phyloP scores from a whole-genome alignment of 2,113 vertebrate species.

The Odobenus rosmarus region DNA sequence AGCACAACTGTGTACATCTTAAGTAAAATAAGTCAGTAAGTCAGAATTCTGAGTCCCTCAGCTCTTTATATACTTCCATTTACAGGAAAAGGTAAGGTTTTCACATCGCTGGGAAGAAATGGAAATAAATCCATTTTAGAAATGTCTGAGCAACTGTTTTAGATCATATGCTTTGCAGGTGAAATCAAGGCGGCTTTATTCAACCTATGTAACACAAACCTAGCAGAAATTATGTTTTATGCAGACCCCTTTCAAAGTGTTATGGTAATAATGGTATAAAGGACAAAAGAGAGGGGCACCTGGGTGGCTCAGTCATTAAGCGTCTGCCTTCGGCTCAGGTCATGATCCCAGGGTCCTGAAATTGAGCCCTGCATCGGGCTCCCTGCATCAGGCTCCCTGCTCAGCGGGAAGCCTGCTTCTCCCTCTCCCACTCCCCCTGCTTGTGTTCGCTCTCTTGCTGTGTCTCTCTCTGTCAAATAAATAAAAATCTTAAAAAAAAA shows the following conservation, averaged over 20 bases:
- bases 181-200: slow-evolving; percentile 1
- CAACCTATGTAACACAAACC: neutral
- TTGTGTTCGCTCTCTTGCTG: too few relatives aligned
- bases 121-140: slow-evolving; percentile 32
- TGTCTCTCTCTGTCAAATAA: too few relatives aligned
- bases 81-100: slow-evolving; percentile 50
- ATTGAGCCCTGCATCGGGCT: too few relatives aligned
- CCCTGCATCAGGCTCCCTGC: too few relatives aligned
- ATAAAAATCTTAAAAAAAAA: too few relatives aligned
- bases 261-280: neutral
- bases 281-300: neutral
- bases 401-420: too few relatives aligned
- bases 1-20: neutral
- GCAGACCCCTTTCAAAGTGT: neutral
- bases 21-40: slow-evolving; percentile 32
- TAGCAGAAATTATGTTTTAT: neutral
- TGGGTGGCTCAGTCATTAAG: too few relatives aligned
- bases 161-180: slow-evolving; percentile 29
- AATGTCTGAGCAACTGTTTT: slow-evolving; percentile 28
- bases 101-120: neutral
- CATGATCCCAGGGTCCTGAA: too few relatives aligned
- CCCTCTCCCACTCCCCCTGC: too few relatives aligned
- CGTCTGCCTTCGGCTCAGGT: too few relatives aligned
- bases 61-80: slow-evolving; percentile 24
- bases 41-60: neutral